Conservation (phyloP, 2,888 invertebrate genomes). For the Glyphotaelius pellucidus region DNA sequence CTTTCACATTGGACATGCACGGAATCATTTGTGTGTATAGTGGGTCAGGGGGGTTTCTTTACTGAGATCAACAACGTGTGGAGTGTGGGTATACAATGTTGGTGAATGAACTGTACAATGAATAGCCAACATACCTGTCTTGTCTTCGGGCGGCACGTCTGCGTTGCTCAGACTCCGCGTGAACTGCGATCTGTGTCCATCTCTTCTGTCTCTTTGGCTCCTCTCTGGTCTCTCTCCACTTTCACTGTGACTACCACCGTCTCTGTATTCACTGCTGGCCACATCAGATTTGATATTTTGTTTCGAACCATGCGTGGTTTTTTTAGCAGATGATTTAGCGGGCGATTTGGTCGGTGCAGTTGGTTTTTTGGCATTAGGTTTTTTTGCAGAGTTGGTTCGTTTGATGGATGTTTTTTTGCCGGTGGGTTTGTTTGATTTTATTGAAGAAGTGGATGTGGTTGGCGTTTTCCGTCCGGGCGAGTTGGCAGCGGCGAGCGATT, state of each 20-base stretch:
- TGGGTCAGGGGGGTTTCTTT: not conserved
- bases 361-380: conserved; percentile 64
- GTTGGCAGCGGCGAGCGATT: conserved; percentile 62
- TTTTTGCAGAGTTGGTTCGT: conserved; percentile 54
- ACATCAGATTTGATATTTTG: conserved; percentile 67
- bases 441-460: conserved; percentile 7
- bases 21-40: not conserved
- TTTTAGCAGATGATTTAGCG: conserved; percentile 69
- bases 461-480: conserved; percentile 41
- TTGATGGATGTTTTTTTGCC: conserved; percentile 69
- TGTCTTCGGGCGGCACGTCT: conserved; percentile 90
- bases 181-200: conserved; percentile 79
- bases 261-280: conserved; percentile 80
- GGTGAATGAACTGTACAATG: not conserved
- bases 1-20: conserved; percentile 1
- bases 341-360: conserved; percentile 68
- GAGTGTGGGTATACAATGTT: not conserved
- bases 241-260: conserved; percentile 64
- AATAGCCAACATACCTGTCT: conserved; percentile 81
- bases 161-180: conserved; percentile 89
- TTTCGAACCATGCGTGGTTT: conserved; percentile 67
- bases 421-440: conserved; percentile 68
- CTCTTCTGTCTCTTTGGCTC: conserved; percentile 76
- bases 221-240: conserved; percentile 72
- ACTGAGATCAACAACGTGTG: not conserved